Base-by-base conservation (phyloP, 1,140 invertebrate species). In the Papilio glaucus region DNA sequence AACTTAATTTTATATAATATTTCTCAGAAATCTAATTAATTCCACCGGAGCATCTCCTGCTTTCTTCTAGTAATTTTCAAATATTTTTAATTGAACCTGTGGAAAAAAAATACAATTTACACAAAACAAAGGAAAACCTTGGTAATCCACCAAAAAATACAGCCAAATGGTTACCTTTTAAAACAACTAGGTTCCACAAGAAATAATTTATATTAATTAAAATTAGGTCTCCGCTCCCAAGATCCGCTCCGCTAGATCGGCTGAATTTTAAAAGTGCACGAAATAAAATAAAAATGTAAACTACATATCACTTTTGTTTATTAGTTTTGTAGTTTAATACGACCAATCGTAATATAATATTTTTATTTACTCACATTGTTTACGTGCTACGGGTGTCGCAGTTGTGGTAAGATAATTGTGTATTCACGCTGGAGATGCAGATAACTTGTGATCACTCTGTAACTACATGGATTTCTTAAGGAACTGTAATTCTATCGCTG, bases 381-480 rank as follows among this genome's bases (percentile, higher is more conserved):
- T 24, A 12, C 4, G 24, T 10, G 49, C 49, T 12, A 4, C 15
- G 15, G 12, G 45, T 57, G 49, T 26, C 49, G 49, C 24, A 57
- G 49, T 57, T 57, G 21, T 21, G 49, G 49, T 57, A 26, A 57
- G 49, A 26, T 21, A 57, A 57, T 57, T 57, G 21, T 57, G 49
- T 57, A 57, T 57, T 57, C 49, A 26, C 10, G 21, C 21, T 21
- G 18, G 49, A 57, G 49, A 24, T 57, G 45, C 21, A 49, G 45
- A 49, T 49, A 49, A 9, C 45, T 49, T 49, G 45, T 49, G 21
- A 49, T 49, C 45, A 15, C 45, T 21, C 0, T 9, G 45, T 15
- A 49, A 49, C 45, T 7, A 49, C 45, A 49, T 21, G 45, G 45
- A 21, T 49, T 49, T 21, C 9, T 49, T 21, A 7, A 49, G 9